Evolutionary conservation across 2,113 vertebrate genomes (phyloP).

Genomic region (Engystomops pustulosus): DNA sequence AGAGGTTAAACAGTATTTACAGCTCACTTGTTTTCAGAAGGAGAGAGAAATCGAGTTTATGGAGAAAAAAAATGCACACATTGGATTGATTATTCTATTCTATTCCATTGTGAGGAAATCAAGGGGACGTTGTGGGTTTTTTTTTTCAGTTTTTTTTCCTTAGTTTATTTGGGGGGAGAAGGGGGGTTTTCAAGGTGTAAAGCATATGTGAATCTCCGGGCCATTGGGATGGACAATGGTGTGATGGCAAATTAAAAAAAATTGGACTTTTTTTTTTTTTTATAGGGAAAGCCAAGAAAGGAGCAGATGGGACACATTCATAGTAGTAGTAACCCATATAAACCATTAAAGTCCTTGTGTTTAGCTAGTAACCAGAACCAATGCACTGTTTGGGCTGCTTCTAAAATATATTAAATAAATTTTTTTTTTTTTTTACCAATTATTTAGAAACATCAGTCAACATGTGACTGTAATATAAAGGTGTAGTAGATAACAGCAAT

Average conservation of each 20-base stretch:
- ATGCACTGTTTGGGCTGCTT: too few species aligned
- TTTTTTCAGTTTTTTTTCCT: too few species aligned
- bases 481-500: too few species aligned
- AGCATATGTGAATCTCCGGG: not conserved
- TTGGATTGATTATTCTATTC: constrained; percentile 63
- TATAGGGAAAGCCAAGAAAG: not conserved
- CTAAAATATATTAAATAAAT: too few species aligned
- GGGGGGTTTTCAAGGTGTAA: constrained; percentile 38
- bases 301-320: not conserved
- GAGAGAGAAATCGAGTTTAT: constrained; percentile 88
- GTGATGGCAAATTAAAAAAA: not conserved
- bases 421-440: too few species aligned
- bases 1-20: constrained; percentile 99
- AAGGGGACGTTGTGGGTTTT: constrained; percentile 1
- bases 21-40: constrained; percentile 99
- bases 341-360: too few species aligned
- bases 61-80: constrained; percentile 70
- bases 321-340: too few species aligned
- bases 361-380: too few species aligned
- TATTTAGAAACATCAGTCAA: too few species aligned
- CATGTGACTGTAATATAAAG: too few species aligned
- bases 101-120: constrained; percentile 42
- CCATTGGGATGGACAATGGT: not conserved
- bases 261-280: not conserved
- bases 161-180: too few species aligned